Evolutionary conservation across 2,888 invertebrate species (phyloP), one percentile per base, ranked within the genome.

Genomic region (Sinelater perroti): DNA sequence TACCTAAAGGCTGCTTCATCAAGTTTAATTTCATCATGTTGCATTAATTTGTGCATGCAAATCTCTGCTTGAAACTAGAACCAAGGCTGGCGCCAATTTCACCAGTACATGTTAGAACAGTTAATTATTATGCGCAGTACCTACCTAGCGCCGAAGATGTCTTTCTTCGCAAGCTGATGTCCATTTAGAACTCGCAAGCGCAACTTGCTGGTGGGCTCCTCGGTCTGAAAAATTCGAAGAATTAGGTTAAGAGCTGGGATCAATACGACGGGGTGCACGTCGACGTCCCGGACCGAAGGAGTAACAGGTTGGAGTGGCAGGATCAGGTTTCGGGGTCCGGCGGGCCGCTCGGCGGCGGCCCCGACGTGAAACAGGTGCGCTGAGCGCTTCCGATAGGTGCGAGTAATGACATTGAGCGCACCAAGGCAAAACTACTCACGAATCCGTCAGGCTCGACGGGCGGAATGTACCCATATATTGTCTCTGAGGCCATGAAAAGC

Each of bases 91-190:
- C n/a, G n/a, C n/a, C n/a, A n/a, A n/a, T n/a, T n/a, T n/a, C n/a
- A n/a, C n/a, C n/a, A n/a, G n/a, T n/a, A n/a, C n/a, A n/a, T n/a
- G n/a, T n/a, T n/a, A n/a, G n/a, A n/a, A n/a, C n/a, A n/a, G n/a
- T n/a, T n/a, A n/a, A n/a, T n/a, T n/a, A n/a, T n/a, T n/a, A n/a
- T n/a, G n/a, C n/a, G n/a, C n/a, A n/a, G n/a, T 40, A 65, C 67
- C 68, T 79, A 94, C 94, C 94, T 96, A 71, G 97, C 97, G 72
- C 98, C 98, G 83, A 99, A 98, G 72, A 99, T 97, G 79, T 99
- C 98, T 80, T 98, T 98, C 79, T 97, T 97, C 53, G 97, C 97
- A 73, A 99, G 83, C 70, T 93, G 90, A 78, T 91, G 90, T 21
- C 95, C 96, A 68, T 91, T 89, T 66, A 94, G 82, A 61, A 97